These are phyloP conservation scores for Aphelenchoides besseyi DNA, from an alignment of 1,140 invertebrate genomes.

Conservation along the genomic window DNA sequence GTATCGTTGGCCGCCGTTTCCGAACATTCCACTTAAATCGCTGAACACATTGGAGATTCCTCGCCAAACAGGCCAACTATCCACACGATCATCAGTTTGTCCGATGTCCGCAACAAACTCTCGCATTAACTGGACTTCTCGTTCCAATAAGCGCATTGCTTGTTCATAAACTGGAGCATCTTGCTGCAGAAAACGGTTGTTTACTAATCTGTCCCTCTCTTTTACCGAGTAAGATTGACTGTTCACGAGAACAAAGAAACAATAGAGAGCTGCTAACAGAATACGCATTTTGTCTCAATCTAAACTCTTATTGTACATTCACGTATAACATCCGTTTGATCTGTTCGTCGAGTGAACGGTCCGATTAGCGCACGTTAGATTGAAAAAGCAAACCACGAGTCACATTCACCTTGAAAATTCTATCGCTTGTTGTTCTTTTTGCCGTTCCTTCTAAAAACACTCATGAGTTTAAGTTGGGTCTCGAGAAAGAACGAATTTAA, in stretches of 20 bases:
- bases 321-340: too few species aligned
- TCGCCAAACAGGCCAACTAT: neutral
- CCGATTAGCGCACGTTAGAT: too few species aligned
- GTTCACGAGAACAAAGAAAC: neutral
- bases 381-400: too few species aligned
- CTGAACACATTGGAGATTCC: slow-evolving; percentile 11
- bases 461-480: too few species aligned
- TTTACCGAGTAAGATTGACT: neutral
- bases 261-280: neutral
- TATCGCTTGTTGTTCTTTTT: too few species aligned
- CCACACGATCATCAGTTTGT: neutral
- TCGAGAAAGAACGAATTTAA: too few species aligned
- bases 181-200: neutral
- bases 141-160: neutral
- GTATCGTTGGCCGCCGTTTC: neutral
- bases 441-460: too few species aligned
- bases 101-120: neutral
- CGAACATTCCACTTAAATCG: slow-evolving; percentile 2
- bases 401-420: too few species aligned
- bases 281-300: neutral
- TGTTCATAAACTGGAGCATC: slow-evolving; percentile 5
- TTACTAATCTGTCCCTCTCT: neutral
- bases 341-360: too few species aligned
- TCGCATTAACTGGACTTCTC: neutral
- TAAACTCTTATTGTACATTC: too few species aligned